Base-by-base conservation (phyloP, 2,888 invertebrate genomes). In the Polia nebulosa region DNA sequence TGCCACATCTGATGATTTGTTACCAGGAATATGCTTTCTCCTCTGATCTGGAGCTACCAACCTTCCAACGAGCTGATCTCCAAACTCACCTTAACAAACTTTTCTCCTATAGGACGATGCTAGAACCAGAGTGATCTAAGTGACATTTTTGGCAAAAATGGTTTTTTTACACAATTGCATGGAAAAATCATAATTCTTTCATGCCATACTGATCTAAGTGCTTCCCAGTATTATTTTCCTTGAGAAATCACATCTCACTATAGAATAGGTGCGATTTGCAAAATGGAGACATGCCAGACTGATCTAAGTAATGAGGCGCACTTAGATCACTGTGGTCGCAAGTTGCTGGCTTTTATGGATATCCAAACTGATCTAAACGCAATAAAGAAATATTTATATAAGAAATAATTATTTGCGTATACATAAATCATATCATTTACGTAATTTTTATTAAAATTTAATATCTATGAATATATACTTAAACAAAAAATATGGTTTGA, bases 81-180 rank as follows among this genome's bases (percentile, higher is more conserved):
- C n/a, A n/a, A n/a, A n/a, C n/a, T n/a, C n/a, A n/a, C n/a, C n/a
- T n/a, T n/a, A n/a, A n/a, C n/a, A n/a, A n/a, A n/a, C n/a, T n/a
- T n/a, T n/a, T n/a, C n/a, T n/a, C n/a, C n/a, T 5, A 29, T 29
- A 29, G 55, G 58, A 71, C 70, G 64, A 61, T 22, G 52, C 29
- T 71, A 36, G 39, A 71, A 71, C 61, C 71, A 71, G 71, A 71
- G 71, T 65, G 71, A 61, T 71, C 61, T 56, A 65, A 71, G 65
- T 65, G 71, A 61, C 55, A 65, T 71, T 71, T 71, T 72, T 65
- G 36, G 7, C 57, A 60, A 71, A n/a, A 71, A 59, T 60, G 56
- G 17, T 15, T 49, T 60, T 60, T 17, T 70, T 70, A 64, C 60
- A 56, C 65, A 71, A 71, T 61, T 11, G 52, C 45, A 58, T 32